A percentile compares a stretch with the other conserved stretches of the same genome.
Evolutionary conservation across 2,888 invertebrate genomes (phyloP).

Genomic region (Andrena marginata): DNA sequence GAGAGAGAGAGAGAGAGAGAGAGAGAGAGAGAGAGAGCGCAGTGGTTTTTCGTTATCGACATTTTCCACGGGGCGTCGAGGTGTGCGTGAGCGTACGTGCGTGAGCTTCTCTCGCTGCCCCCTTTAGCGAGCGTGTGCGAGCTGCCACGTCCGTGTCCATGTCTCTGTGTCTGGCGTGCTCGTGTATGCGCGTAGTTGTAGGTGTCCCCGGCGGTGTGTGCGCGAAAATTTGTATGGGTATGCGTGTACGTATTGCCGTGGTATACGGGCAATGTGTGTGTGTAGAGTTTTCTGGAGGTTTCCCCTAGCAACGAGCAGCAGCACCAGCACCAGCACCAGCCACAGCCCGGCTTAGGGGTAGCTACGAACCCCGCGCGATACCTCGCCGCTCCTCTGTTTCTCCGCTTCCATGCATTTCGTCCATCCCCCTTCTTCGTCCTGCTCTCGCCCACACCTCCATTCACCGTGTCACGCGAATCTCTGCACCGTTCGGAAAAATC

Average conservation of each 20-base stretch:
- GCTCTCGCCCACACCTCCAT: background rate
- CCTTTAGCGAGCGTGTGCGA: constrained; percentile 61
- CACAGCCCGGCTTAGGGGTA: constrained; percentile 81
- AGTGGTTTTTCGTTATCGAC: constrained; percentile 85
- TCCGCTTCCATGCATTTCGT: constrained; percentile 9
- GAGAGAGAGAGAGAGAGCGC: constrained; percentile 59
- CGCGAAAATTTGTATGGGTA: constrained; percentile 58
- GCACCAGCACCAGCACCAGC: constrained; percentile 75
- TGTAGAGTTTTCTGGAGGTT: constrained; percentile 85
- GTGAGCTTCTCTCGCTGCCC: constrained; percentile 68
- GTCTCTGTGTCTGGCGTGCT: background rate
- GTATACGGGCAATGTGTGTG: constrained; percentile 66
- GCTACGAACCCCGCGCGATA: constrained; percentile 82
- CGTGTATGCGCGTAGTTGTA: constrained; percentile 42
- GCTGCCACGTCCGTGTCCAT: constrained; percentile 53
- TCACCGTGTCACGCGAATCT: background rate
- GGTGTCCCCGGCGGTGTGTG: constrained; percentile 43
- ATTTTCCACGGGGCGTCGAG: constrained; percentile 78
- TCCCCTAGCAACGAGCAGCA: constrained; percentile 84
- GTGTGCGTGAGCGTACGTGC: constrained; percentile 69
- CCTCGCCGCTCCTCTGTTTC: constrained; percentile 4
- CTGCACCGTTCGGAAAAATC: constrained; percentile 13
- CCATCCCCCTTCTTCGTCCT: background rate
- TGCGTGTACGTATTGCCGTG: constrained; percentile 43
- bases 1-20: constrained; percentile 28